These are phyloP conservation scores for Drosophila prolongata DNA, from an alignment of 2,888 invertebrate genomes.

Conservation along the genomic window DNA sequence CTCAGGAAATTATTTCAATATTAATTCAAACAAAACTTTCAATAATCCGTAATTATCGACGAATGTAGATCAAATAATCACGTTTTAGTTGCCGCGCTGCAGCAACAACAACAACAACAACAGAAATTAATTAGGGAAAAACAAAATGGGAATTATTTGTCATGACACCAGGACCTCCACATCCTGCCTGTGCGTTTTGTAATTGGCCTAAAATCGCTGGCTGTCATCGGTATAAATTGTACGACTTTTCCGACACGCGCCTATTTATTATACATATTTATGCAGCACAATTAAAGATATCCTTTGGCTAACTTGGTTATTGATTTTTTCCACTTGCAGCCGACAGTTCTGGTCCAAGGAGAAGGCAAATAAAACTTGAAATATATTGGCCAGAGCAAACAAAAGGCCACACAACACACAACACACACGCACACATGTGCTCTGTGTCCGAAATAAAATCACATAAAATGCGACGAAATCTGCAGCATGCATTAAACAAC, in stretches of 20 bases:
- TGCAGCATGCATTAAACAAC: constrained; percentile 58
- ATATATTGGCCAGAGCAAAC: constrained; percentile 15
- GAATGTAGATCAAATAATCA: constrained; percentile 75
- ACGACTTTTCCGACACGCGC: neutral
- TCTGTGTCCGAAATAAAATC: constrained; percentile 54
- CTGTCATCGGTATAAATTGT: constrained; percentile 21
- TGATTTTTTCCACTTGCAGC: constrained; percentile 20
- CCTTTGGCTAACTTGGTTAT: constrained; percentile 6
- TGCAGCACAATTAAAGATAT: constrained; percentile 11
- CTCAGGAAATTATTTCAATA: constrained; percentile 68
- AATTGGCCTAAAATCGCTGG: constrained; percentile 27
- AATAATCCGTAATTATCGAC: constrained; percentile 76
- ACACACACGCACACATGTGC: neutral
- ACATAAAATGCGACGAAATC: constrained; percentile 68
- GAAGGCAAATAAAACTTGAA: constrained; percentile 20
- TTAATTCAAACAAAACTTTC: constrained; percentile 76
- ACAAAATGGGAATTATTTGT: constrained; percentile 67
- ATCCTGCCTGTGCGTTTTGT: constrained; percentile 19
- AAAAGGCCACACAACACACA: constrained; percentile 1
- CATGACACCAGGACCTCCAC: constrained; percentile 55
- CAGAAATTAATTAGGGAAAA: constrained; percentile 71
- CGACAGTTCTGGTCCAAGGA: neutral
- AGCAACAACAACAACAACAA: constrained; percentile 31
- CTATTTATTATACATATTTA: constrained; percentile 1
- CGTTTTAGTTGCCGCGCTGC: constrained; percentile 50